A percentile compares a stretch with the other conserved stretches of the same genome.
phyloP scores from a whole-genome alignment of 2,113 vertebrate genomes.

The Ictalurus punctatus region DNA sequence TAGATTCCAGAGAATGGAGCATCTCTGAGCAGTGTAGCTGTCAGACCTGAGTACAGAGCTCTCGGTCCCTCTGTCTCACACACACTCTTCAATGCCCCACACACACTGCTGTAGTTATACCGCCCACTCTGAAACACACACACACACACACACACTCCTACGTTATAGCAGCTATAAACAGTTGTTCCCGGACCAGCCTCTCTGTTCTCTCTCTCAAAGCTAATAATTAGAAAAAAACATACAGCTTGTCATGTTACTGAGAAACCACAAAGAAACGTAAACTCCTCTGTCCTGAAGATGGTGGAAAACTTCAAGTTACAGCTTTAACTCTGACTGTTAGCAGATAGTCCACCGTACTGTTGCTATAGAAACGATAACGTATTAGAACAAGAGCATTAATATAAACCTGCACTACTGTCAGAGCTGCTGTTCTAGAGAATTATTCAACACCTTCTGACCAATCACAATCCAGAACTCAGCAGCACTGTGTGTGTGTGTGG shows the following conservation, averaged over 20 bases:
- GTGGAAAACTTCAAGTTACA: no score
- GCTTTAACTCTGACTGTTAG: no score
- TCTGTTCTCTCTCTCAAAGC: not conserved
- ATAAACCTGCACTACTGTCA: not conserved
- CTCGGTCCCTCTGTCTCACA: conserved; percentile 82
- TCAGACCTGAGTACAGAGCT: conserved; percentile 90
- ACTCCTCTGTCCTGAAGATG: not conserved
- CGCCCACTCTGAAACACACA: conserved; percentile 80
- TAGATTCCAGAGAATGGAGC: conserved; percentile 97
- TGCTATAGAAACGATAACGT: not conserved
- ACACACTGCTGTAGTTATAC: conserved; percentile 84
- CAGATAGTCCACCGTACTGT: not conserved
- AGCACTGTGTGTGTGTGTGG: not conserved
- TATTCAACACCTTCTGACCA: not conserved
- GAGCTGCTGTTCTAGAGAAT: not conserved
- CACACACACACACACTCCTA: not conserved
- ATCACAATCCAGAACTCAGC: not conserved
- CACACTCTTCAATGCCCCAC: conserved; percentile 81
- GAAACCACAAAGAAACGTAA: not conserved
- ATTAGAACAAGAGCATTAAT: not conserved
- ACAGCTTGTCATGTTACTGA: not conserved
- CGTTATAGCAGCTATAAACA: not conserved
- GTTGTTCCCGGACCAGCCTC: not conserved
- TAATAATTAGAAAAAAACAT: not conserved
- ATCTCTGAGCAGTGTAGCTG: conserved; percentile 89